These are phyloP conservation scores for Nesometra sesokonis DNA, from an alignment of 35 echinoderm and acorn worm species.

Conservation along the genomic window DNA sequence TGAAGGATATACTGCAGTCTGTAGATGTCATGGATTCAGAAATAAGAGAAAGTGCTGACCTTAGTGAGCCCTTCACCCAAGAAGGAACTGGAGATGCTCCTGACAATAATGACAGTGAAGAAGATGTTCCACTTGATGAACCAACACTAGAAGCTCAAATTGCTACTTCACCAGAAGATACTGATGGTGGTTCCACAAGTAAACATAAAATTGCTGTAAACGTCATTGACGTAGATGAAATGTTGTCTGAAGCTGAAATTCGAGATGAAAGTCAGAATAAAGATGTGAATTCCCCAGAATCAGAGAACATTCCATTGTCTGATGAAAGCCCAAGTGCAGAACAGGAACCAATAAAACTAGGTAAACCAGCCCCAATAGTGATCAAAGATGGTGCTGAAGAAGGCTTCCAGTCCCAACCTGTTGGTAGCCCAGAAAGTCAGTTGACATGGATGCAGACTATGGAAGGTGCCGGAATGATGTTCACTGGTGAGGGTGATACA, in stretches of 20 bases:
- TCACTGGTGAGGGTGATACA: not conserved
- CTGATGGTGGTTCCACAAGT: not conserved
- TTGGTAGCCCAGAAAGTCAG: constrained; percentile 5
- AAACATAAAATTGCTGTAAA: not conserved
- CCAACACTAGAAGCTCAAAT: not conserved
- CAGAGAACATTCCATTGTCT: not conserved
- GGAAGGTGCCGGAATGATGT: not conserved
- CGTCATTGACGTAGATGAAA: not conserved
- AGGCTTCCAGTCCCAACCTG: not conserved
- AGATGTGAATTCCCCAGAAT: not conserved
- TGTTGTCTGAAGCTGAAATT: not conserved
- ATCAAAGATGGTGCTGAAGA: not conserved
- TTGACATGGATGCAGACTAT: not conserved
- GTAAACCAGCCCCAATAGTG: not conserved
- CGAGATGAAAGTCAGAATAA: not conserved
- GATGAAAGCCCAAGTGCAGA: not conserved
- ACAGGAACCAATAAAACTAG: not conserved
- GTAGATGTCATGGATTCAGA: not conserved
- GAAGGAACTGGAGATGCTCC: not conserved
- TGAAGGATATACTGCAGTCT: too few relatives aligned
- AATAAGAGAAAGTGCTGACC: not conserved
- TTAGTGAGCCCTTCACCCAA: not conserved
- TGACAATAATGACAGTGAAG: not conserved
- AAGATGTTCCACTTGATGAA: not conserved
- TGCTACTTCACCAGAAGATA: not conserved